Evolutionary conservation across 1,140 invertebrate species (phyloP), one percentile per base, ranked within the genome.

Genomic region (Ctenoplectra terminalis): DNA sequence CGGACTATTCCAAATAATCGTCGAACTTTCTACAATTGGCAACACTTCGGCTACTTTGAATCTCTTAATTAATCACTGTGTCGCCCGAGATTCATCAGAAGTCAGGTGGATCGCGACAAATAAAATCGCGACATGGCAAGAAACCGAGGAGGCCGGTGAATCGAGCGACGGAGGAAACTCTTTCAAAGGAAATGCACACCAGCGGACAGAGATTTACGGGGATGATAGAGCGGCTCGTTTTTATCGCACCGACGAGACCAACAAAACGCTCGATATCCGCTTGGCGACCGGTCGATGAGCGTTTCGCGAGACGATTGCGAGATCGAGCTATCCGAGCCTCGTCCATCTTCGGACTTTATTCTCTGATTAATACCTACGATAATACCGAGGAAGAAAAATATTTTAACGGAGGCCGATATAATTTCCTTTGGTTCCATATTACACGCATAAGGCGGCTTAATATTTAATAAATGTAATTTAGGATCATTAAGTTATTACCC

Each of bases 261-360:
- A 73, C 54, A 73, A 73, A 73, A 73, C 54, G 71, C 26, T 60
- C 54, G 54, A 73, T 73, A 58, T 60, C 37, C 71, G 54, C 26
- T 73, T 5, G 23, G 37, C 17, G 54, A 73, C n/a, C 23, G 50
- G 50, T 20, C 50, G 69, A 71, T 71, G 7, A 31, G 48, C 67
- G 29, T 60, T 34, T 31, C 58, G 34, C 34, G 9, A 61, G 31
- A 37, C 20, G 20, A 23, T 31, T 20, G 64, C 64, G 40, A 50
- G 23, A 70, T 40, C 61, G 50, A 20, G 9, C 17, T 0, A 5
- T 63, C 13, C 0, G 3, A 8, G 15, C 8, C 8, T 17, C 17
- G 1, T 60, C 17, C 17, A 48, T 48, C 46, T 5, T 8, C 4
- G 1, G 31, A 37, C 34, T 37, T 0, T 9, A 13, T 9, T 37